These are phyloP conservation scores for Gallinago solitaria DNA, from an alignment of 2,797 vertebrate genomes.

Conservation along the genomic window DNA sequence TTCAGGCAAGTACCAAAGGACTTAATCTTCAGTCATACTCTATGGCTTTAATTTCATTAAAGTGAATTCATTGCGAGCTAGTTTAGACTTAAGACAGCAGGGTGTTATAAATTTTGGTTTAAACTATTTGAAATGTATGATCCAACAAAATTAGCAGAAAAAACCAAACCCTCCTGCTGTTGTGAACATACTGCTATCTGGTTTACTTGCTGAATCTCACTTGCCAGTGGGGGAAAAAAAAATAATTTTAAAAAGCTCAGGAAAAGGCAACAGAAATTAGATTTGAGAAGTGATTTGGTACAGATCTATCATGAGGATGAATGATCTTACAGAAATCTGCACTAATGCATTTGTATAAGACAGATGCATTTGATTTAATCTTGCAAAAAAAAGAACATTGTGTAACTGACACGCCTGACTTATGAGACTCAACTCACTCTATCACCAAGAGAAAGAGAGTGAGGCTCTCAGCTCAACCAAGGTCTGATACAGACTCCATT, in stretches of 20 bases:
- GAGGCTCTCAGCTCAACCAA: not conserved
- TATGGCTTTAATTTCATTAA: conserved; percentile 71
- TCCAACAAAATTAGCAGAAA: conserved; percentile 20
- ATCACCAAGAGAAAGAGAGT: not conserved
- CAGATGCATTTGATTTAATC: not conserved
- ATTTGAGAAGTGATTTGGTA: not conserved
- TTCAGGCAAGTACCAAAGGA: conserved; percentile 44
- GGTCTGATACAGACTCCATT: not conserved
- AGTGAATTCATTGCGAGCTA: conserved; percentile 59
- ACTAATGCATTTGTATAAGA: not conserved
- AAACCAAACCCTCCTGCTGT: not conserved
- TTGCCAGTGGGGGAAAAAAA: accelerated
- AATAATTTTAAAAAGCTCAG: not conserved
- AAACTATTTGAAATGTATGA: conserved; percentile 46
- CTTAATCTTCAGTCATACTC: conserved; percentile 13
- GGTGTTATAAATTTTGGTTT: conserved; percentile 70
- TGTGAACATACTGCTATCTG: conserved; percentile 21
- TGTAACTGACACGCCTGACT: not conserved
- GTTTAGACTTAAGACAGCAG: conserved; percentile 50
- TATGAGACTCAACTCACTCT: not conserved
- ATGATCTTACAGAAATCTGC: not conserved
- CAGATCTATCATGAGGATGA: not conserved
- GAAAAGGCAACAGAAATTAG: conserved; percentile 19
- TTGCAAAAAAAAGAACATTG: not conserved
- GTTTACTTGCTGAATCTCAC: conserved; percentile 22